Conservation (phyloP, 2,113 vertebrate genomes). For the Pygoscelis adeliae region DNA sequence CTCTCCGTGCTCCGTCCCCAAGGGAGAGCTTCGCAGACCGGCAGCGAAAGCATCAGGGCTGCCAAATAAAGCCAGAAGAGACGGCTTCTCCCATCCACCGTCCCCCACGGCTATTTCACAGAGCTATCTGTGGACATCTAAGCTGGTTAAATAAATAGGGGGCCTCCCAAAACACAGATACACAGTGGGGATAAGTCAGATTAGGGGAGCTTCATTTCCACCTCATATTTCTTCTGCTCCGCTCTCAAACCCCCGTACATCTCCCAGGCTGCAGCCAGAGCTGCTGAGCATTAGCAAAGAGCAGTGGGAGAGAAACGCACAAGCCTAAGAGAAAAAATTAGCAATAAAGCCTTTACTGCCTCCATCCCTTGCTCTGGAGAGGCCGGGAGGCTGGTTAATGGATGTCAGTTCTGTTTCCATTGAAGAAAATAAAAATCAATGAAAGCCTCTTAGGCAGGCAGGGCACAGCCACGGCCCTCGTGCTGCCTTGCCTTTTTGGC, state of each 20-base stretch:
- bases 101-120: background rate
- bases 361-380: background rate
- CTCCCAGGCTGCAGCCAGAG: background rate
- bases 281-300: background rate
- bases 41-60: background rate
- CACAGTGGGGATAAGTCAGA: background rate
- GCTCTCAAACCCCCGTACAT: background rate
- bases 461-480: background rate
- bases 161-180: background rate
- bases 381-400: constrained; percentile 52
- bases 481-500: background rate
- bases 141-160: background rate
- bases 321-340: background rate
- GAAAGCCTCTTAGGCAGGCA: constrained; percentile 62
- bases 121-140: background rate
- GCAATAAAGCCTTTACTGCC: background rate
- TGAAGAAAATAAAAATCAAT: constrained; percentile 76
- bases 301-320: background rate
- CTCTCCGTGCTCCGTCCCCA: background rate
- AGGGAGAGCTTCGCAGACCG: background rate
- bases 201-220: background rate
- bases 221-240: background rate
- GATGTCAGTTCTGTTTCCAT: constrained; percentile 56
- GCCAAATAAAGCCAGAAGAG: background rate
- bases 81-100: background rate